Conservation (phyloP, 1,140 invertebrate genomes). For the Lordiphosa stackelbergi region DNA sequence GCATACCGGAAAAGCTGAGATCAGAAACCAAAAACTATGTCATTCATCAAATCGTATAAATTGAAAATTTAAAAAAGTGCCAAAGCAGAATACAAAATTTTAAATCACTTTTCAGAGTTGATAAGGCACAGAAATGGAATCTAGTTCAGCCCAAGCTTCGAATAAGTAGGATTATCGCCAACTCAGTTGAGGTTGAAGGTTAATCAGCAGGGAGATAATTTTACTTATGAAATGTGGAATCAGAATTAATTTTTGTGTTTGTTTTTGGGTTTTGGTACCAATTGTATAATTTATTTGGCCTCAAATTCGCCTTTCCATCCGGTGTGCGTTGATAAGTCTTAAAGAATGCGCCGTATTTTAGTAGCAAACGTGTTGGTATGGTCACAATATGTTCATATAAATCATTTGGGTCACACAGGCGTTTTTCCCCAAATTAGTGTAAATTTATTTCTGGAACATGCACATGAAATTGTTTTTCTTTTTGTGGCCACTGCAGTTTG, state of each 20-base stretch:
- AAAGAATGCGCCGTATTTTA: neutral
- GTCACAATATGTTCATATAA: slow-evolving; percentile 23
- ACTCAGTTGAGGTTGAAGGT: slow-evolving; percentile 46
- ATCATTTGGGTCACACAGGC: slow-evolving; percentile 42
- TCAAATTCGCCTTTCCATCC: slow-evolving; percentile 48
- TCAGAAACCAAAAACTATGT: slow-evolving; percentile 37
- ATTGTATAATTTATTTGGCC: slow-evolving; percentile 15
- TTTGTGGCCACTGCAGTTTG: slow-evolving; percentile 24
- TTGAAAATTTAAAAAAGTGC: slow-evolving; percentile 3
- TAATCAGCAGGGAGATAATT: slow-evolving; percentile 40
- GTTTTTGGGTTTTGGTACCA: slow-evolving; percentile 26
- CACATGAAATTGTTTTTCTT: slow-evolving; percentile 4
- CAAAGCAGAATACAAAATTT: slow-evolving; percentile 11
- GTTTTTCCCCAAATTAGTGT: slow-evolving; percentile 33
- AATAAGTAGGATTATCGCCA: slow-evolving; percentile 39
- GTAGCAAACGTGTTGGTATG: slow-evolving; percentile 6
- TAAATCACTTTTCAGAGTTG: slow-evolving; percentile 1
- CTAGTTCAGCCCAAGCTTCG: slow-evolving; percentile 45
- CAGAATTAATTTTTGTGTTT: slow-evolving; percentile 3
- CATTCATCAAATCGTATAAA: slow-evolving; percentile 45
- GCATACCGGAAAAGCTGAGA: slow-evolving; percentile 42
- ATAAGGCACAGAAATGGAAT: slow-evolving; percentile 33
- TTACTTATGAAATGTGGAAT: slow-evolving; percentile 7
- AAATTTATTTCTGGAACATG: slow-evolving; percentile 60
- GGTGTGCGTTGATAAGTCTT: slow-evolving; percentile 53